Evolutionary conservation across 2,797 vertebrate species (phyloP), one percentile per base, ranked within the genome.

Genomic region (Ambastaia sidthimunki): DNA sequence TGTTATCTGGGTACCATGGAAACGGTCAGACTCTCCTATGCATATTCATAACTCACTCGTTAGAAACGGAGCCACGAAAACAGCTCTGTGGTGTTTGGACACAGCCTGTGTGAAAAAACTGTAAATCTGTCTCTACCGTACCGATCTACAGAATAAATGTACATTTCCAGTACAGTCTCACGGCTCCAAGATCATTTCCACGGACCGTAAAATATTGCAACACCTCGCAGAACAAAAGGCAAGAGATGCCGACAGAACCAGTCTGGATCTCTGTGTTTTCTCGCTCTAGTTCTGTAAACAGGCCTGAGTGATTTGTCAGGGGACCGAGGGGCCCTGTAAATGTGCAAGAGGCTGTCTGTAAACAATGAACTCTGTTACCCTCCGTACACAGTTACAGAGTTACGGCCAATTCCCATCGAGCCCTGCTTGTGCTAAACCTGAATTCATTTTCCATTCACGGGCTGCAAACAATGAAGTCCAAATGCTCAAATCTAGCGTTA

Each of bases 281-380:
- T 81, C 65, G 50, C 31, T 52, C 52, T 44, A 41, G 50, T 74
- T 86, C 75, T 82, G 80, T 87, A 86, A 76, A 82, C 85, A 86
- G 84, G 82, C 75, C 73, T 21, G 77, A 81, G 81, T 72, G 83
- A 23, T 89, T 83, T 68, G 71, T 85, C 82, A 85, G 80, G 78
- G 71, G 80, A 83, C 74, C 71, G 69, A 85, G 82, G 81, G 84
- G 84, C 84, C 83, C 87, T 59, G 81, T 82, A 84, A 83, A 83
- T 59, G 80, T 82, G 78, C 85, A 86, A 76, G 80, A 80, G 78
- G 84, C 82, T 78, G 76, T 78, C 75, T 50, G 70, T 82, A 83
- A 88, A 89, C 87, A 88, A 82, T 85, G 80, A 87, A 88, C 86
- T 82, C 83, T 0, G 69, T 86, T 85, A 86, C 83, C 84, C 84